Base-by-base conservation (phyloP, 2,888 invertebrate genomes). In the Strigamia transsilvanica region DNA sequence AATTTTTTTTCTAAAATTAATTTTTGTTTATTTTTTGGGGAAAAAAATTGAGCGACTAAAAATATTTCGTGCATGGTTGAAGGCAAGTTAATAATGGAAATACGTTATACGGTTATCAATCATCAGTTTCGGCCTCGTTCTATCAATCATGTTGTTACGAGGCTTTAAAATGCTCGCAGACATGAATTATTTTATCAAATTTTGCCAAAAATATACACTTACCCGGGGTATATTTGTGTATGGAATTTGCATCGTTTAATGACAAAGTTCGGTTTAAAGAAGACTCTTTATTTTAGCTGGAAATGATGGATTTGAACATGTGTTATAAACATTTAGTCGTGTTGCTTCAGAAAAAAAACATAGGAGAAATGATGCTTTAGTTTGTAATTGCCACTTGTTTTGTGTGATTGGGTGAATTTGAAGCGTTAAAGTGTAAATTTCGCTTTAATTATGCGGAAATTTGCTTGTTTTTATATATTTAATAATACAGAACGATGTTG, bases 141-240 rank as follows among this genome's bases (percentile, higher is more conserved):
- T 23, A 66, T 66, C 61, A 66, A 66, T 66, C 61, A 66, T 66
- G 23, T 2, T 3, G 18, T 66, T 23, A 23, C 21, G 46, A n/a
- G n/a, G 46, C 61, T 66, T 66, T 66, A 66, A 66, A 66, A 66
- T 23, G 46, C 23, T 23, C 21, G 61, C 23, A 66, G 23, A 66
- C 61, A 66, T 23, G 21, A 66, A 66, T 46, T 46, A 46, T 46
- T 46, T 46, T 46, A 46, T 46, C 42, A 61, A 66, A 66, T 66
- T 51, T 51, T 51, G 0, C 1, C 15, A n/a, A 5, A 46, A 46
- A 46, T n/a, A n/a, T n/a, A 46, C 13, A 46, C 46, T 46, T 38
- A 46, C 46, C 46, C 46, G 46, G 13, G n/a, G 46, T n/a, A 46
- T 12, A 46, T 46, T 46, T 13, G 46, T 5, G 46, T 13, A 46